Conservation (phyloP, 2,888 invertebrate species). For the Lasioglossum vierecki region DNA sequence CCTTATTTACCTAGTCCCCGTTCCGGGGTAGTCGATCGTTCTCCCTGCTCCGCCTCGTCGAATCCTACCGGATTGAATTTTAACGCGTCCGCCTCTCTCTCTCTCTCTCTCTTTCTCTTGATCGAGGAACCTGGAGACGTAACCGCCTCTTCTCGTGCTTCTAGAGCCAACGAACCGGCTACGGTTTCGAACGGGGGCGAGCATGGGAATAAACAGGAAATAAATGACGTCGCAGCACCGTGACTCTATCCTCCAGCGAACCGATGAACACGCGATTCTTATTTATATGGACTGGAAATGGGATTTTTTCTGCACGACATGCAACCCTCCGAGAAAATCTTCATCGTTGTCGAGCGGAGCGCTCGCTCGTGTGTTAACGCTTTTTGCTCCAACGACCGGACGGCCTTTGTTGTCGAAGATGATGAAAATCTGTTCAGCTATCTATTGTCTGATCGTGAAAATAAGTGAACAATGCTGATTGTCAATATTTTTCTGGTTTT, state of each 20-base stretch:
- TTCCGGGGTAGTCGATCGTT: constrained; percentile 55
- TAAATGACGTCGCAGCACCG: constrained; percentile 27
- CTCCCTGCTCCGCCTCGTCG: constrained; percentile 36
- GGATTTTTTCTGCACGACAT: constrained; percentile 6
- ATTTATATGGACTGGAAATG: constrained; percentile 33
- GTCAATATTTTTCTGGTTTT: too few species aligned
- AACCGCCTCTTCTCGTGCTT: not conserved
- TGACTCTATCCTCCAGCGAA: constrained; percentile 12
- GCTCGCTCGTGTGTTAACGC: not conserved
- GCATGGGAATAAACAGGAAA: constrained; percentile 26
- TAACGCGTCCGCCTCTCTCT: constrained; percentile 37
- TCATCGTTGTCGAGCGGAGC: not conserved
- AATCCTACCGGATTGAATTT: constrained; percentile 62
- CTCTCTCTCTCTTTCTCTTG: not conserved
- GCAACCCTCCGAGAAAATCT: not conserved
- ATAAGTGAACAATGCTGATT: too few species aligned
- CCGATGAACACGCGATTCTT: constrained; percentile 24
- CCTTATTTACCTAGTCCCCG: constrained; percentile 67
- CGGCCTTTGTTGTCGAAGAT: not conserved
- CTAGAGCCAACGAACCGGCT: not conserved
- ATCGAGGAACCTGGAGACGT: not conserved
- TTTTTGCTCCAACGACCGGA: not conserved
- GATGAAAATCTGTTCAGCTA: too few species aligned
- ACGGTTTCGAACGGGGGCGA: not conserved
- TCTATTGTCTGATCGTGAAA: too few species aligned